Base-by-base conservation (phyloP, 2,797 vertebrate species). In the Pantherophis vulpinus region DNA sequence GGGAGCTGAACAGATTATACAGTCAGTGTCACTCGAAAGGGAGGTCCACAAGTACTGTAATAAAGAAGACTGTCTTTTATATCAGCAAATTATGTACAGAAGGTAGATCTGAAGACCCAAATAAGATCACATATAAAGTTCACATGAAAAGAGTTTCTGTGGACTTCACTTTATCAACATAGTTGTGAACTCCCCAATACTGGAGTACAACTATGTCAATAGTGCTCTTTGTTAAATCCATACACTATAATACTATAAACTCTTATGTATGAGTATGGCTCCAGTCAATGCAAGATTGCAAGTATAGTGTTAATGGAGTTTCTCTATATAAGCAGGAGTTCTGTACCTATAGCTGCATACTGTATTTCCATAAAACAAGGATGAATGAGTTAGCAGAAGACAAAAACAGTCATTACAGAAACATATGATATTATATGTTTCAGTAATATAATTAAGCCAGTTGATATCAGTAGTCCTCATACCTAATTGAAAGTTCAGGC, bases 131-230 rank as follows among this genome's bases (percentile, higher is more conserved):
- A 8, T 55, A 55, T 14, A 10, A 55, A 55, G 12, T 55, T 55
- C 27, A 1, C 27, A 8, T 55, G n/a, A 14, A 4, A 47, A 51
- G 16, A 51, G 91, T 95, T 94, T 94, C 91, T 94, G 87, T 66
- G n/a, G n/a, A 25, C n/a, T 92, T 55, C 2, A 66, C 11, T 66
- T 87, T 37, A 55, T 66, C 60, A 9, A 25, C n/a, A 18, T 27
- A 90, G 47, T 55, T n/a, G 29, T n/a, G 47, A 86, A 32, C n/a
- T 14, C 83, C 12, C 32, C 12, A 37, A 25, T 8, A 58, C 29
- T 32, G 47, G 12, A 56, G 32, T 11, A 11, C 32, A 18, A 42
- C 29, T 70, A 70, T 32, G 29, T 70, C 29, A 70, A 32, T 70
- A 70, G 13, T 32, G 29, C 29, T 70, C 12, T 42, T 42, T 23